Percentiles rank a stretch among this genome's conserved stretches.
Evolutionary conservation across 2,797 vertebrate species (phyloP).

Genomic region (Helicolenus hilgendorfi): DNA sequence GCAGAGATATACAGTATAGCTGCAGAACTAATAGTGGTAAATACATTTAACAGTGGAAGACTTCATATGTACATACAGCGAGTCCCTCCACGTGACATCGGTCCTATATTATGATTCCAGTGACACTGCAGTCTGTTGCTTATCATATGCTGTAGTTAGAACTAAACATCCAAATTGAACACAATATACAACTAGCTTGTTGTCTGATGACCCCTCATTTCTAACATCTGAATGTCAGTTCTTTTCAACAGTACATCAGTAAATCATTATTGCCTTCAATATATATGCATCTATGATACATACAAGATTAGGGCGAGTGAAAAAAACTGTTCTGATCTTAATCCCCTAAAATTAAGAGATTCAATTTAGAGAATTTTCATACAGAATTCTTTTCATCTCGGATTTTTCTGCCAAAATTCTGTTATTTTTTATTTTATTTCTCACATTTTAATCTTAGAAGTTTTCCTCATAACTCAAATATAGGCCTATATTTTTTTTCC

Average conservation of each 20-base stretch:
- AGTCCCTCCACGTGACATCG: not conserved
- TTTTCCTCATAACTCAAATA: not conserved
- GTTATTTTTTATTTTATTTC: not conserved
- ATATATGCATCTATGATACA: not conserved
- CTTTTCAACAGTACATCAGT: not conserved
- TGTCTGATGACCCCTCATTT: not conserved
- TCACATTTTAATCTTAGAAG: not conserved
- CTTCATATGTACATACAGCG: constrained; percentile 11
- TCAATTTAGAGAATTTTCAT: not conserved
- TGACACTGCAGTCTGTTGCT: not conserved
- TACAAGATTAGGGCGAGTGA: too few relatives aligned
- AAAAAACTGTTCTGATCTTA: too few relatives aligned
- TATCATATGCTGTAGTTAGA: not conserved
- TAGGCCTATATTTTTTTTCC: not conserved
- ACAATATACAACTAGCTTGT: not conserved
- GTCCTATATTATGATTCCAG: constrained; percentile 15
- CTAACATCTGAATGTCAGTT: not conserved
- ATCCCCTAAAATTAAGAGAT: not conserved
- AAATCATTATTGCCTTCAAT: constrained; percentile 2
- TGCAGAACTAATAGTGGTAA: constrained; percentile 32
- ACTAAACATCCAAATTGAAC: constrained; percentile 4
- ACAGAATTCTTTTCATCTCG: not conserved
- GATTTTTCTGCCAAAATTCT: not conserved
- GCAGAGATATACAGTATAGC: constrained; percentile 29
- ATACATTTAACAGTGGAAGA: constrained; percentile 37